phyloP scores from a whole-genome alignment of 2,888 invertebrate genomes.

The Amiota minor region DNA sequence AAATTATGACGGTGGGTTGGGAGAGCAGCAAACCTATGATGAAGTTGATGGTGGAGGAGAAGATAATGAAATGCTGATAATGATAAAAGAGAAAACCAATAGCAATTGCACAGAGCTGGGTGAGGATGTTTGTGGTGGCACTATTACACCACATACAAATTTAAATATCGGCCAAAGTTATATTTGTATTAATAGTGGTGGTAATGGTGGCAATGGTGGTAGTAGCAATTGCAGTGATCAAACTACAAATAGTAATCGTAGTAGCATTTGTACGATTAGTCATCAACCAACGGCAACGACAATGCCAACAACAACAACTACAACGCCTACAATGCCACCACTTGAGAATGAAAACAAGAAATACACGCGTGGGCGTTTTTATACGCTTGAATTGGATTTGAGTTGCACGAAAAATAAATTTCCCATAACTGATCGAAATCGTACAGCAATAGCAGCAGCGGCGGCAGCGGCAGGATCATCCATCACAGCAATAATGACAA shows the following conservation, averaged over 20 bases:
- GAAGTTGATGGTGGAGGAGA: slow-evolving; percentile 40
- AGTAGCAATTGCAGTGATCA: slow-evolving; percentile 44
- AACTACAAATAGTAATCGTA: slow-evolving; percentile 48
- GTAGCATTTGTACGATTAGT: slow-evolving; percentile 54
- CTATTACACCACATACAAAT: slow-evolving; percentile 1
- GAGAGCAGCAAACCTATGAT: slow-evolving; percentile 13
- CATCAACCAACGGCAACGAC: slow-evolving; percentile 43
- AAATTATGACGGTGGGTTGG: slow-evolving; percentile 3
- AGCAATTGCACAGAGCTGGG: slow-evolving; percentile 41
- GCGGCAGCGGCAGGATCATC: slow-evolving; percentile 36
- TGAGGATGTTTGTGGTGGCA: slow-evolving; percentile 52
- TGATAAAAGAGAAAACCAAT: not conserved
- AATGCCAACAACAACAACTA: slow-evolving; percentile 29
- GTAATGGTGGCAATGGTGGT: slow-evolving; percentile 22
- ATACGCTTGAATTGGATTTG: slow-evolving; percentile 74
- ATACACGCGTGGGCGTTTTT: slow-evolving; percentile 70
- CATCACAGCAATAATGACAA: slow-evolving; percentile 39
- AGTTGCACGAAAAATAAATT: slow-evolving; percentile 78
- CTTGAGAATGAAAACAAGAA: slow-evolving; percentile 69
- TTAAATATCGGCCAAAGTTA: not conserved
- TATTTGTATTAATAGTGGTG: slow-evolving; percentile 21
- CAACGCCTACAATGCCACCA: slow-evolving; percentile 39
- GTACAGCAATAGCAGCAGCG: slow-evolving; percentile 20
- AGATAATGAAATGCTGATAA: not conserved
- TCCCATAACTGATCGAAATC: slow-evolving; percentile 74